These are phyloP conservation scores for Morbakka virulenta DNA, from an alignment of 30 jellyfish, hydroid and myxozoan species.

Conservation along the genomic window DNA sequence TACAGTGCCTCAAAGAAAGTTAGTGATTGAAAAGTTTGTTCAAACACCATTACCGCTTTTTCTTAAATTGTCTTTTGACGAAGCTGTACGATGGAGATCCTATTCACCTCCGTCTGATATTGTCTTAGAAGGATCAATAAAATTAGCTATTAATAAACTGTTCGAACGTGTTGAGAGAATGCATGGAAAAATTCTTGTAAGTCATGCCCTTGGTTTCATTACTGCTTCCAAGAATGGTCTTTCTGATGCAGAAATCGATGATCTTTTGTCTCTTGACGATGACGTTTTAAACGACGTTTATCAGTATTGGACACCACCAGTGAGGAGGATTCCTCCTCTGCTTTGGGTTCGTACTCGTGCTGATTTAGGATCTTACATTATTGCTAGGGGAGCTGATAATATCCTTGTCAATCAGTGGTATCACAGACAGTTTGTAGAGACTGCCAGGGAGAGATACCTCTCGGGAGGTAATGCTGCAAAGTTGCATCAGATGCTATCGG, in stretches of 20 bases:
- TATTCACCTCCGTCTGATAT: slow-evolving; percentile 37
- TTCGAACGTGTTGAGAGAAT: slow-evolving; percentile 69
- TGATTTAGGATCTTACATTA: slow-evolving; percentile 83
- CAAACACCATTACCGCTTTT: slow-evolving; percentile 71
- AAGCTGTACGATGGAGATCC: slow-evolving; percentile 82
- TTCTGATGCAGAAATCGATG: slow-evolving; percentile 84
- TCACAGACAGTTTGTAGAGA: slow-evolving; percentile 84
- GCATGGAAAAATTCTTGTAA: slow-evolving; percentile 67
- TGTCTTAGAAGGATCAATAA: slow-evolving; percentile 42
- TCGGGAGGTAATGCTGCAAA: slow-evolving; percentile 10
- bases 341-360: slow-evolving; percentile 76
- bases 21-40: slow-evolving; percentile 51
- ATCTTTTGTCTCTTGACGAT: slow-evolving; percentile 77
- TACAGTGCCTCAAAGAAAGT: slow-evolving; percentile 39
- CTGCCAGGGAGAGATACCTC: slow-evolving; percentile 73
- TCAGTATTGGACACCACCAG: slow-evolving; percentile 96
- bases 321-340: slow-evolving; percentile 80
- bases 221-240: slow-evolving; percentile 82
- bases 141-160: slow-evolving; percentile 64
- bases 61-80: slow-evolving; percentile 72
- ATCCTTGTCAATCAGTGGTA: slow-evolving; percentile 74
- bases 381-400: slow-evolving; percentile 77
- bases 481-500: slow-evolving; percentile 51
- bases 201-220: slow-evolving; percentile 78
- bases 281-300: slow-evolving; percentile 84